Evolutionary conservation across 1,140 invertebrate genomes (phyloP).

Genomic region (Parasteatoda tepidariorum): DNA sequence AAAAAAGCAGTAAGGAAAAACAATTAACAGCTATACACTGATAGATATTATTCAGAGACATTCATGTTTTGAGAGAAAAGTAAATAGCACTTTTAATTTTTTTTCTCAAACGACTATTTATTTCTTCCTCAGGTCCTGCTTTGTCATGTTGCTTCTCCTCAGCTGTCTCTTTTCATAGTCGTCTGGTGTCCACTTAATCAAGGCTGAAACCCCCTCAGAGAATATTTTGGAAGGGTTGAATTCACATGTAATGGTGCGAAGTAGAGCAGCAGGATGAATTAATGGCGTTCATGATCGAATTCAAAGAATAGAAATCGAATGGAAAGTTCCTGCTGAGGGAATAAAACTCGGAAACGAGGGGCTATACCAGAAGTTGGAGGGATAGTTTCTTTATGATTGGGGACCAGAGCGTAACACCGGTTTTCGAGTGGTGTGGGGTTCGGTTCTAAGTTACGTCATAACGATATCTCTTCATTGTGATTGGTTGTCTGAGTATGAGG

Average conservation of each 20-base stretch:
- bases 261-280: conserved; percentile 34
- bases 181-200: conserved; percentile 54
- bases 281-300: conserved; percentile 49
- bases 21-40: too few relatives aligned
- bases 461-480: conserved; percentile 36
- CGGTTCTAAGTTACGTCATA: conserved; percentile 34
- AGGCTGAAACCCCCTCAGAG: not conserved
- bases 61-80: too few relatives aligned
- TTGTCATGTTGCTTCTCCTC: not conserved
- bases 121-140: not conserved
- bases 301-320: conserved; percentile 23
- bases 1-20: too few relatives aligned
- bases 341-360: not conserved
- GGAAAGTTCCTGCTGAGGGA: not conserved
- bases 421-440: conserved; percentile 17
- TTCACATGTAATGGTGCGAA: conserved; percentile 54
- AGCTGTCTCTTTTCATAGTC: conserved; percentile 19
- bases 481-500: conserved; percentile 11
- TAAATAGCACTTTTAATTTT: too few relatives aligned
- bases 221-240: conserved; percentile 46
- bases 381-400: conserved; percentile 35
- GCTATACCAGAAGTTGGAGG: not conserved
- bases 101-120: not conserved
- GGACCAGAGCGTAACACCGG: conserved; percentile 26
- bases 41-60: too few relatives aligned